Conservation (phyloP, 1,140 invertebrate genomes). For the Gonatopus flavifemur region DNA sequence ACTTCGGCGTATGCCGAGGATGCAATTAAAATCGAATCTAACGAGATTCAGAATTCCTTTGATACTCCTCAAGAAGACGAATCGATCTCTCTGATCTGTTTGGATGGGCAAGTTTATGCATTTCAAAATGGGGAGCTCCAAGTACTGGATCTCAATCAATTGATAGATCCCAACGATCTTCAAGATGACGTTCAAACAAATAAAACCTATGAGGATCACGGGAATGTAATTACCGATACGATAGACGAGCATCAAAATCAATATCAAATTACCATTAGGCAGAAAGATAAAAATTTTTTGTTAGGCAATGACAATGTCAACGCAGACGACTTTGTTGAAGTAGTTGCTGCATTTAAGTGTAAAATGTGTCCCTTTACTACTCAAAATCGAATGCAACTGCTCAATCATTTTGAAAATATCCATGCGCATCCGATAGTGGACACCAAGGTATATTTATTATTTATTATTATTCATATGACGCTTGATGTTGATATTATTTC, state of each 20-base stretch:
- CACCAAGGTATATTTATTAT: constrained; percentile 16
- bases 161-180: constrained; percentile 22
- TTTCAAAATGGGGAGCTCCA: constrained; percentile 40
- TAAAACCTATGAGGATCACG: constrained; percentile 25
- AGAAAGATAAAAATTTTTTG: constrained; percentile 23
- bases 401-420: constrained; percentile 43
- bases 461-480: constrained; percentile 1
- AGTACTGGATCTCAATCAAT: constrained; percentile 34
- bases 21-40: constrained; percentile 8
- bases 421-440: constrained; percentile 37
- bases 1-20: constrained; percentile 19
- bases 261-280: constrained; percentile 15
- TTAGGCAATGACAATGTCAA: constrained; percentile 33
- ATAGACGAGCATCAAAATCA: constrained; percentile 20
- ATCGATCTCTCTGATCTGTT: constrained; percentile 34
- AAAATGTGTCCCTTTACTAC: constrained; percentile 50
- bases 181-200: too few species aligned
- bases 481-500: not conserved
- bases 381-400: constrained; percentile 40
- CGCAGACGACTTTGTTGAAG: constrained; percentile 46
- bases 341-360: constrained; percentile 50
- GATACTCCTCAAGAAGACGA: constrained; percentile 27
- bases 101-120: constrained; percentile 39
- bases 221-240: constrained; percentile 15
- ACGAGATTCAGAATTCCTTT: constrained; percentile 17